A percentile compares a stretch with the other conserved stretches of the same genome.
These are phyloP conservation scores for Sarcoramphus papa DNA, from an alignment of 2,797 vertebrate genomes.

Conservation along the genomic window DNA sequence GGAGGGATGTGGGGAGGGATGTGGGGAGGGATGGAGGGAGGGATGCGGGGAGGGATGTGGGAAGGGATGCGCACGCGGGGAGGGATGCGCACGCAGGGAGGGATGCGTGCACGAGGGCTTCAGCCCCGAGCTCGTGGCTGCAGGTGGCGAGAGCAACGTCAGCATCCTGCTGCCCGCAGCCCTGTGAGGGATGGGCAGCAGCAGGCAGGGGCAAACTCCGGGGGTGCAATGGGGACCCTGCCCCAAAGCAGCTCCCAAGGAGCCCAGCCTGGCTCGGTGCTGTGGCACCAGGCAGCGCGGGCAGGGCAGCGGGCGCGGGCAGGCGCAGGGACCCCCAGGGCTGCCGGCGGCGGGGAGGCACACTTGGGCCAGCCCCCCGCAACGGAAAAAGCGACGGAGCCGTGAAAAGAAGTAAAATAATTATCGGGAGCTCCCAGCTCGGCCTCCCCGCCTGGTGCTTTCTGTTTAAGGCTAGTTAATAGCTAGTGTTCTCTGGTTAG, in stretches of 20 bases:
- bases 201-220: not conserved
- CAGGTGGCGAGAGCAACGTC: not conserved
- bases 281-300: not conserved
- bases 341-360: not conserved
- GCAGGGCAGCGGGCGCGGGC: not conserved
- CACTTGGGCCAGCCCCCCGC: accelerated
- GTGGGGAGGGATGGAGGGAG: not conserved
- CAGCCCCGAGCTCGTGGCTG: not conserved
- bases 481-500: conserved; percentile 64
- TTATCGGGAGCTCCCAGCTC: not conserved
- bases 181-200: not conserved
- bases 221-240: accelerated
- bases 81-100: not conserved
- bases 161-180: not conserved
- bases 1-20: not conserved
- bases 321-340: not conserved
- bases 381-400: not conserved
- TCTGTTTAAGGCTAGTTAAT: conserved; percentile 67
- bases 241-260: not conserved
- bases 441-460: not conserved
- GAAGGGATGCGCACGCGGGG: not conserved
- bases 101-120: not conserved
- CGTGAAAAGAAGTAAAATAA: conserved; percentile 25
- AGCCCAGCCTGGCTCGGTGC: not conserved
- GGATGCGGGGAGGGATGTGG: not conserved